Base-by-base conservation (phyloP, 2,797 vertebrate genomes). In the Coreius guichenoti region DNA sequence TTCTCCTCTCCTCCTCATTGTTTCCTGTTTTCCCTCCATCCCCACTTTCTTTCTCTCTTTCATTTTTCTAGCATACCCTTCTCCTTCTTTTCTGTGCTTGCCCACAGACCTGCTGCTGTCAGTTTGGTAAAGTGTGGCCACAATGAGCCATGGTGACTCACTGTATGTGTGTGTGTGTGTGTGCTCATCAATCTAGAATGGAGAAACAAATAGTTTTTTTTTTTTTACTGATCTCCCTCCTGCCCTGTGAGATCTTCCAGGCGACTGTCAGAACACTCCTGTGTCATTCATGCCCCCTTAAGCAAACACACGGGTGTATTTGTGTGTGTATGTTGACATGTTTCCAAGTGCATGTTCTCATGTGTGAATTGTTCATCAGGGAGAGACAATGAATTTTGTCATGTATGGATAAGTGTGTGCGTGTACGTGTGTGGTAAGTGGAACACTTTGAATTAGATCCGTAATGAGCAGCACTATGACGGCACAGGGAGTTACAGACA, bases 181-280 rank as follows among this genome's bases (percentile, higher is more conserved):
- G 78, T 74, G 83, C 36, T 90, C 86, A 90, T 90, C 88, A 90
- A 90, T 87, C 86, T 89, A 89, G 90, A 90, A 90, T 86, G 86
- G 83, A 76, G 88, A 92, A 92, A 92, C 87, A 92, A 94, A 94
- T 92, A 87, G 90, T 86, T 90, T 90, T 91, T 91, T 92, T 94
- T 93, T 93, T 73, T 85, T 47, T 54, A 87, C 89, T 90, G 85
- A 86, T 92, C 81, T 92, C 90, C 89, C 88, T 90, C 14, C 61
- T 87, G 88, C 88, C 89, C 92, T 89, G 87, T 84, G 88, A 92
- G 91, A 91, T 92, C 90, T 91, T 91, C 89, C 75, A 87, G 90
- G 89, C 90, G 88, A 90, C 89, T 92, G 93, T 93, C 92, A 92
- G 91, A 91, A 92, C 54, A 47, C 87, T 87, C 89, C 78, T 80